Conservation (phyloP, 1,140 invertebrate species). For the Lepidotrigona ventralis region DNA sequence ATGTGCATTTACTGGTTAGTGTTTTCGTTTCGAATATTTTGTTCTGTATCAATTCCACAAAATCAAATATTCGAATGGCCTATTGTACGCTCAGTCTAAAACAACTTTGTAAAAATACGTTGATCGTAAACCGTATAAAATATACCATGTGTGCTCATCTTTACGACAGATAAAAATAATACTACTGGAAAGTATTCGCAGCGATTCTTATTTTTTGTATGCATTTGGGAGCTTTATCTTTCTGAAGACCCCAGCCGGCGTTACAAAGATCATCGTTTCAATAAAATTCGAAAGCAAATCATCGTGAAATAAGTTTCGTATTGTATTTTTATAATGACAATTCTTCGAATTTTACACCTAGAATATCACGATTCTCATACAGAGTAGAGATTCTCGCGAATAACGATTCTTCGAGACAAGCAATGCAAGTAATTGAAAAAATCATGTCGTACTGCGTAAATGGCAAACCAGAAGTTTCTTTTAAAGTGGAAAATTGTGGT, state of each 20-base stretch:
- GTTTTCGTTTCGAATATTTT: not conserved
- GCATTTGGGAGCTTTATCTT: not conserved
- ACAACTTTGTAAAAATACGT: conserved; percentile 31
- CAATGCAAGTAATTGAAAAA: conserved; percentile 21
- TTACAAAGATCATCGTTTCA: conserved; percentile 31
- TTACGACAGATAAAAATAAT: conserved; percentile 30
- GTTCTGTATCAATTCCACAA: not conserved
- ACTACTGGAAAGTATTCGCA: conserved; percentile 1
- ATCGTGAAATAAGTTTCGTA: not conserved
- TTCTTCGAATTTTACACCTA: not conserved
- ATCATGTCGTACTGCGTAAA: conserved; percentile 16
- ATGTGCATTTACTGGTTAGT: not conserved
- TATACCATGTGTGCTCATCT: conserved; percentile 13
- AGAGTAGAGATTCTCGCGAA: not conserved
- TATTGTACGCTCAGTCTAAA: conserved; percentile 21
- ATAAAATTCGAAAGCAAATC: not conserved
- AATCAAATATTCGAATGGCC: not conserved
- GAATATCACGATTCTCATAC: not conserved
- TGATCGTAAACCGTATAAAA: conserved; percentile 41
- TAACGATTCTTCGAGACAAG: not conserved
- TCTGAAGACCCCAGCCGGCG: conserved; percentile 18
- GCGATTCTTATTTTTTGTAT: not conserved
- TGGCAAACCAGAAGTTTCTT: conserved; percentile 33
- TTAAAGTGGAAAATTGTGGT: conserved; percentile 41
- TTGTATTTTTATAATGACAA: not conserved